These are phyloP conservation scores for Phenganax marumi DNA, from an alignment of 92 coral and sea anemone species.

Conservation along the genomic window DNA sequence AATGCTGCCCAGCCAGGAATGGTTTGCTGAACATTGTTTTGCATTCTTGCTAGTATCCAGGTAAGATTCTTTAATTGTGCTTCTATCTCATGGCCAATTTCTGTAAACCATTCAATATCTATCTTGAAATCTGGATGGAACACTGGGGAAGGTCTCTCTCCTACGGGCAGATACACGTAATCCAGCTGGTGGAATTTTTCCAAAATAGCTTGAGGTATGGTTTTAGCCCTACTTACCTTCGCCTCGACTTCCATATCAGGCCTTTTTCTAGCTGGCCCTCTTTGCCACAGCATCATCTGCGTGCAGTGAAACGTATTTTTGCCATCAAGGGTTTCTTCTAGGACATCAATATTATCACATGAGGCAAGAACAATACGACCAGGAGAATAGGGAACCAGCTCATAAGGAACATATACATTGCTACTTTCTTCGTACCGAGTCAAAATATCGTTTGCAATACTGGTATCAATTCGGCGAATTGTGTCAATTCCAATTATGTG, in stretches of 20 bases:
- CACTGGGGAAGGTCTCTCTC: background rate
- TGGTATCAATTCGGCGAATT: conserved; percentile 24
- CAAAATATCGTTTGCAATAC: conserved; percentile 37
- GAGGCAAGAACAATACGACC: conserved; percentile 42
- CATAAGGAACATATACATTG: conserved; percentile 37
- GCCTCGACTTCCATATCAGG: background rate
- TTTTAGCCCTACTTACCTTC: background rate
- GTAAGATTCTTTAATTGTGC: background rate
- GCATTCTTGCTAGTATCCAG: background rate
- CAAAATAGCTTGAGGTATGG: background rate
- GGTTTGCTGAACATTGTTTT: background rate
- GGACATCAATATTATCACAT: conserved; percentile 45
- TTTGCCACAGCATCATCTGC: conserved; percentile 44
- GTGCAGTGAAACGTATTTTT: conserved; percentile 52
- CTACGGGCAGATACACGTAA: background rate
- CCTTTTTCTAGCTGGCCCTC: conserved; percentile 41
- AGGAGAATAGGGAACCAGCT: conserved; percentile 26
- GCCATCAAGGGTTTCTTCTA: conserved; percentile 44
- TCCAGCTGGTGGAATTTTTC: background rate
- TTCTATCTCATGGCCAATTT: background rate
- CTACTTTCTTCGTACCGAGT: conserved; percentile 32
- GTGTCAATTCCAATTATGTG: conserved; percentile 41
- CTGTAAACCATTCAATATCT: background rate
- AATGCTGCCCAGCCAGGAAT: conserved; percentile 19
- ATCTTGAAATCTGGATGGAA: background rate